These are phyloP conservation scores for Colossoma macropomum DNA, from an alignment of 2,113 vertebrate species.

Conservation along the genomic window DNA sequence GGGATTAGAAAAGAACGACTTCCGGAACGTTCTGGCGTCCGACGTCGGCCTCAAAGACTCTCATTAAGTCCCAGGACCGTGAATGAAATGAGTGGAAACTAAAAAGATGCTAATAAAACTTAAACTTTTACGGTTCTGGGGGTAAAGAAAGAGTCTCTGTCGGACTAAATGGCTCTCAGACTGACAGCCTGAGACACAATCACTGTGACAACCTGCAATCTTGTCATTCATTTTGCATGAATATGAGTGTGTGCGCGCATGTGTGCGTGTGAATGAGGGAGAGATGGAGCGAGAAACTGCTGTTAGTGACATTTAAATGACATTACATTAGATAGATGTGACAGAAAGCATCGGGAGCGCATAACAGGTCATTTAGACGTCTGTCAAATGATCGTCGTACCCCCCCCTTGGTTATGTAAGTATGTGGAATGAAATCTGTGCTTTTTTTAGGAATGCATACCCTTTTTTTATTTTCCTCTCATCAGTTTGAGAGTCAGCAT, in stretches of 20 bases:
- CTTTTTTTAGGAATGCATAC: not conserved
- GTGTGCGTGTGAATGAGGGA: not conserved
- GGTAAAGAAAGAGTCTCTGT: not conserved
- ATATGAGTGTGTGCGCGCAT: conserved; percentile 3
- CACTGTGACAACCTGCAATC: conserved; percentile 59
- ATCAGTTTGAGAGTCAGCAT: not conserved
- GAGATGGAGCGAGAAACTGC: not conserved
- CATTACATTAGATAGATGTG: conserved; percentile 31
- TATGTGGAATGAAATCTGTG: not conserved
- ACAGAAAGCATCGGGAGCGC: conserved; percentile 19
- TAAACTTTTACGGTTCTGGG: not conserved
- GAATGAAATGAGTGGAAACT: conserved; percentile 31
- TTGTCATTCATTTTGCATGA: conserved; percentile 36
- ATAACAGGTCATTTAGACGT: conserved; percentile 27
- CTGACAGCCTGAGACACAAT: conserved; percentile 41
- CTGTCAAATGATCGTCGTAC: conserved; percentile 16
- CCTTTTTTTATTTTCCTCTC: not conserved
- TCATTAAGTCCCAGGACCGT: conserved; percentile 42
- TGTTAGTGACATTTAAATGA: conserved; percentile 39
- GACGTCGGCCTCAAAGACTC: conserved; percentile 18
- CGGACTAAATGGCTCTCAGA: conserved; percentile 20
- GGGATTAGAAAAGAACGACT: conserved; percentile 46
- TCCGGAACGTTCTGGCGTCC: conserved; percentile 21
- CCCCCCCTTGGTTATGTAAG: not conserved
- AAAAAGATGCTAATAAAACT: conserved; percentile 2